Evolutionary conservation across 1,140 invertebrate genomes (phyloP), one percentile per base, ranked within the genome.

Genomic region (Euura saliciscinereae): DNA sequence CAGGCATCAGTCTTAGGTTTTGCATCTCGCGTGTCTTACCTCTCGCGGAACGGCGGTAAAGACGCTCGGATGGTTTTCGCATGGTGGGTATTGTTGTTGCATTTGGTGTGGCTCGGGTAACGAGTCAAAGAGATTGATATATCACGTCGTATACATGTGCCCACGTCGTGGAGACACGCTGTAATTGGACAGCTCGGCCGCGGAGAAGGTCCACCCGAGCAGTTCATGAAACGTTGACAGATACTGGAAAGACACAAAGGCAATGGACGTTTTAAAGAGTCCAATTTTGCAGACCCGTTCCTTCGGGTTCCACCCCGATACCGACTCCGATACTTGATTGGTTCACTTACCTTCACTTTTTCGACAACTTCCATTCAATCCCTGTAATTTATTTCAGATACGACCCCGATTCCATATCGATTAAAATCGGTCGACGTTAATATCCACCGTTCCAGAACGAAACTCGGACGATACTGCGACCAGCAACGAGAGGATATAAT

Each of bases 71-170:
- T 28, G 28, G 28, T 28, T 28, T 28, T 28, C 28, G 28, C 28
- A 28, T 28, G 51, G 13, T 8, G 13, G 51, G 51, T 59, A 59
- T 59, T 59, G 51, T 59, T 59, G 51, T 59, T 59, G 51, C 51
- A 6, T 59, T 59, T 59, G 51, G 51, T 59, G 51, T 59, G 8
- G 51, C 51, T 59, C 13, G 5, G 51, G 51, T 59, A 59, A 59
- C 51, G 51, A 59, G 51, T 59, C 51, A 59, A 59, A 59, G 51
- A 59, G 51, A 59, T 59, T 59, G 51, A 59, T 59, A 59, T 59
- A 59, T 59, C 51, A 59, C 51, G 51, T 59, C 51, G 51, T 59
- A 59, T 59, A 59, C 51, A 59, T 59, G 51, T 59, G 51, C 51
- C 51, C 51, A 59, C 51, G 51, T 59, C 51, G 51, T 8, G 51